These are phyloP conservation scores for Chaetodon trifascialis DNA, from an alignment of 2,113 vertebrate species.

Conservation along the genomic window DNA sequence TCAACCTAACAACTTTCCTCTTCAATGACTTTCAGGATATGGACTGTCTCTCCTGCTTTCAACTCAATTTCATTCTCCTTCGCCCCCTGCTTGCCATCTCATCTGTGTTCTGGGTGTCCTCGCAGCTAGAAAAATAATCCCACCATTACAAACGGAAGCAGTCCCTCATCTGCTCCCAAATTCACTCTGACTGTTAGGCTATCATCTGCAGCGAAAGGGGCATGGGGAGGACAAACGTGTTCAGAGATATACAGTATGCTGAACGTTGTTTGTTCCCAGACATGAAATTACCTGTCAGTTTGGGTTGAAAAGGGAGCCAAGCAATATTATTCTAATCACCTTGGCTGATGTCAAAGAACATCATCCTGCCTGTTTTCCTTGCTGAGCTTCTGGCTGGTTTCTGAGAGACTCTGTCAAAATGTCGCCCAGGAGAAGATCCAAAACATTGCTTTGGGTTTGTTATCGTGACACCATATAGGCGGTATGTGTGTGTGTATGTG, in stretches of 20 bases:
- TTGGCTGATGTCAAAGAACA: conserved; percentile 53
- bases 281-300: conserved; percentile 75
- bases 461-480: not conserved
- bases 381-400: conserved; percentile 28
- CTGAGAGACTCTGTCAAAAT: conserved; percentile 50
- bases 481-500: conserved; percentile 2
- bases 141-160: conserved; percentile 50
- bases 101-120: conserved; percentile 33
- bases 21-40: conserved; percentile 23
- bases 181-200: conserved; percentile 47
- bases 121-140: conserved; percentile 37
- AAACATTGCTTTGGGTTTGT: conserved; percentile 27
- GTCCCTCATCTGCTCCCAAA: conserved; percentile 53
- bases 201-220: conserved; percentile 58
- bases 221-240: conserved; percentile 55
- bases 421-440: conserved; percentile 23
- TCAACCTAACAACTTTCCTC: conserved; percentile 25
- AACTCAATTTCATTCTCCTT: conserved; percentile 10
- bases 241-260: conserved; percentile 45
- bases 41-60: not conserved
- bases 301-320: conserved; percentile 52
- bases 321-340: conserved; percentile 67
- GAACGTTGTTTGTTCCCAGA: conserved; percentile 59
- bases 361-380: conserved; percentile 28
- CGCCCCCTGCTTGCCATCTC: not conserved